Evolutionary conservation across 2,888 invertebrate species (phyloP).

Genomic region (Brenthis ino): DNA sequence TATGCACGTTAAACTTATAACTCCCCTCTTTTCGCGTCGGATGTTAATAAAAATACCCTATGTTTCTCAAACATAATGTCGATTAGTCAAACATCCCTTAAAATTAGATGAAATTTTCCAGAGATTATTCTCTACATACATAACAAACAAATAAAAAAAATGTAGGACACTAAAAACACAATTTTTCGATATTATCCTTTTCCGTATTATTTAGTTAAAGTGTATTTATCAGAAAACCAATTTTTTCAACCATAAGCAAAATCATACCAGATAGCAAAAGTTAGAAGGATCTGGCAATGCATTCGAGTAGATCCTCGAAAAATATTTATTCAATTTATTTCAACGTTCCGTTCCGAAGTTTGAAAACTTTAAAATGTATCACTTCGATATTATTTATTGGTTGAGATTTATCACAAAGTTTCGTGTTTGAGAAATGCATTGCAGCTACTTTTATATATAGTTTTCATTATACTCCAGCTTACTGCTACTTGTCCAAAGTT

Average conservation of each 20-base stretch:
- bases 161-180: too few species aligned
- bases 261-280: not conserved
- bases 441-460: not conserved
- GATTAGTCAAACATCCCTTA: too few species aligned
- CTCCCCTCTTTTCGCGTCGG: too few species aligned
- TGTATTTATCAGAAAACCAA: too few species aligned
- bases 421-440: conserved; percentile 15
- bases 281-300: conserved; percentile 11
- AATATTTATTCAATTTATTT: conserved; percentile 40
- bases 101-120: too few species aligned
- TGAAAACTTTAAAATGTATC: conserved; percentile 27
- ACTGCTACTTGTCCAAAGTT: not conserved
- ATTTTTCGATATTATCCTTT: too few species aligned
- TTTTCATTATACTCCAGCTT: not conserved
- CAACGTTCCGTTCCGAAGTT: conserved; percentile 24
- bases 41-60: too few species aligned
- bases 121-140: too few species aligned
- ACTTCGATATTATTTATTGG: conserved; percentile 22
- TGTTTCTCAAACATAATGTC: too few species aligned
- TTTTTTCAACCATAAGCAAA: conserved; percentile 1
- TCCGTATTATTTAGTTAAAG: too few species aligned
- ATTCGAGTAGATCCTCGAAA: not conserved
- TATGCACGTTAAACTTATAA: too few species aligned
- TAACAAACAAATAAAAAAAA: too few species aligned
- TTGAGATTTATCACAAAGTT: conserved; percentile 17